phyloP scores from a whole-genome alignment of 2,888 invertebrate species.

The Tachina fera region DNA sequence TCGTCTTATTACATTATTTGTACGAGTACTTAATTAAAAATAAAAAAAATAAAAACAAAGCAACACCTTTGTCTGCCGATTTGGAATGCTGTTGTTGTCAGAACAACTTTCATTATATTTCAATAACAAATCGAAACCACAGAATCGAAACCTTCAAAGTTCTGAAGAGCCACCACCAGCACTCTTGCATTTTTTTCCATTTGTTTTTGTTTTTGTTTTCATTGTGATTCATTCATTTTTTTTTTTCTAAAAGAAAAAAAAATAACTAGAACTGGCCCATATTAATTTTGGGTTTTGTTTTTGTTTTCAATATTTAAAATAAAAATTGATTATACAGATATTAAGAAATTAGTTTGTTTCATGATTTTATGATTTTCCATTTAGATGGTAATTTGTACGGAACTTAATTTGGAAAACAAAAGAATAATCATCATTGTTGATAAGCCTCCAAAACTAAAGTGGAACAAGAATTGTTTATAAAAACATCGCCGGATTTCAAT shows the following conservation, averaged over 20 bases:
- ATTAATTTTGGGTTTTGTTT: not conserved
- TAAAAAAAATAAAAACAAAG: not conserved
- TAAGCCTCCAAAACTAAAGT: not conserved
- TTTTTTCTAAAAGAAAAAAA: not conserved
- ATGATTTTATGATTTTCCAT: slow-evolving; percentile 15
- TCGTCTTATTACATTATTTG: not conserved
- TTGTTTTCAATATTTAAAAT: not conserved
- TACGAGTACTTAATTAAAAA: slow-evolving; percentile 2
- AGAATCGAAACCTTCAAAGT: slow-evolving; percentile 52
- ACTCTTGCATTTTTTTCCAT: not conserved
- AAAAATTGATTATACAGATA: not conserved
- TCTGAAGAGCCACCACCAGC: slow-evolving; percentile 2
- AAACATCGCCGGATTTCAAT: not conserved
- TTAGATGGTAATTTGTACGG: slow-evolving; percentile 48
- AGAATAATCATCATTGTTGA: slow-evolving; percentile 8
- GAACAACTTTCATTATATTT: slow-evolving; percentile 58
- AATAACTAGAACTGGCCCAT: not conserved
- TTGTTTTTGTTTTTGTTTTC: not conserved
- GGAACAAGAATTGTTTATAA: not conserved
- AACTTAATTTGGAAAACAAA: slow-evolving; percentile 37
- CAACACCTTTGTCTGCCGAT: not conserved
- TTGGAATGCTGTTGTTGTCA: slow-evolving; percentile 1
- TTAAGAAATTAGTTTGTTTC: slow-evolving; percentile 3
- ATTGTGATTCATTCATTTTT: not conserved
- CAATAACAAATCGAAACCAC: slow-evolving; percentile 22